A percentile compares a stretch with the other conserved stretches of the same genome.
These are phyloP conservation scores for Calameuta idolon DNA, from an alignment of 2,888 invertebrate species.

Conservation along the genomic window DNA sequence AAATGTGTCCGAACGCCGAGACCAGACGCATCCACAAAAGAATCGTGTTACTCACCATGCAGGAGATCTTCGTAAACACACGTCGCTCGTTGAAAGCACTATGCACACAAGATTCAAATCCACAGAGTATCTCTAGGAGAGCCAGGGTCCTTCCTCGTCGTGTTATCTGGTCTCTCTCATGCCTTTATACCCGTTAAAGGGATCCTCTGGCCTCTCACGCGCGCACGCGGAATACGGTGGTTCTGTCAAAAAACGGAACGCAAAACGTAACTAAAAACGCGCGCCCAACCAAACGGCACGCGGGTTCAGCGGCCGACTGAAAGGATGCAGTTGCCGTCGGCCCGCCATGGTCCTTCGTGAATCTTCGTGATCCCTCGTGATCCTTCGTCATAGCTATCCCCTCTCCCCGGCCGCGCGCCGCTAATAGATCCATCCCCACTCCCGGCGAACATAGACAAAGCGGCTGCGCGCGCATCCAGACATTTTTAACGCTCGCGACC, in stretches of 20 bases:
- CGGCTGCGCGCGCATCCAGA: constrained; percentile 60
- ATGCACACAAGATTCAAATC: constrained; percentile 7
- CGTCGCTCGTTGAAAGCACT: constrained; percentile 20
- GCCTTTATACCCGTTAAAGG: not conserved
- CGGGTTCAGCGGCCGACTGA: constrained; percentile 67
- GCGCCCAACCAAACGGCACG: constrained; percentile 52
- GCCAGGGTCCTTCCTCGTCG: not conserved
- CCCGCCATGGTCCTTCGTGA: constrained; percentile 57
- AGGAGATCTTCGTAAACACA: constrained; percentile 35
- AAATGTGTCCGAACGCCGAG: not conserved
- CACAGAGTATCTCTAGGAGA: not conserved
- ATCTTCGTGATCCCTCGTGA: constrained; percentile 49
- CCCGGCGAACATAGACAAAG: constrained; percentile 55
- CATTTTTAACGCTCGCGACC: not conserved
- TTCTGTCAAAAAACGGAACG: constrained; percentile 8
- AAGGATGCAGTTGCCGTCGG: constrained; percentile 64
- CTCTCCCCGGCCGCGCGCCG: not conserved
- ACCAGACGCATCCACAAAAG: not conserved
- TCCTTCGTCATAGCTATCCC: constrained; percentile 42
- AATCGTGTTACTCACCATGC: constrained; percentile 28
- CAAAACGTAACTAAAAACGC: constrained; percentile 6
- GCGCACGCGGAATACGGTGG: constrained; percentile 4
- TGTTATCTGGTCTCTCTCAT: not conserved
- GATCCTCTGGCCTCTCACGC: not conserved
- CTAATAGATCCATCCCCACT: constrained; percentile 34